Evolutionary conservation across 2,797 vertebrate genomes (phyloP).

Genomic region (Pseudochirops corinnae): DNA sequence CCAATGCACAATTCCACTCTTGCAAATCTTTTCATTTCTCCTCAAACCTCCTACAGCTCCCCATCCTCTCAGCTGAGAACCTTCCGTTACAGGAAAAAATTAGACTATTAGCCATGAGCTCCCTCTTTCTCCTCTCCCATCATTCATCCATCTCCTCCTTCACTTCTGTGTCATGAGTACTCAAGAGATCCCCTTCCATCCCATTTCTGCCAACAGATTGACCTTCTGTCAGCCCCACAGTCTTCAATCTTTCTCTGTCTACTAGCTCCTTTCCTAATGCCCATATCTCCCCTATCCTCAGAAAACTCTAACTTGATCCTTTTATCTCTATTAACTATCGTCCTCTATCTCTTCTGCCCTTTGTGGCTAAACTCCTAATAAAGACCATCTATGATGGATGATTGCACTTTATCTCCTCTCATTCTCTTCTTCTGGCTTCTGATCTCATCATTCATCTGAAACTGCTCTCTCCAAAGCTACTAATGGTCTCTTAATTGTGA

Average conservation of each 20-base stretch:
- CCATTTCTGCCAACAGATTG: neutral
- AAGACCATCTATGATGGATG: neutral
- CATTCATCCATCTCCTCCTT: neutral
- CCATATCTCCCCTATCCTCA: neutral
- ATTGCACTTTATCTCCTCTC: neutral
- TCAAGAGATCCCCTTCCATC: neutral
- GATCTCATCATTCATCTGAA: neutral
- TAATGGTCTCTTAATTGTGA: neutral
- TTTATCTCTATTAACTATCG: neutral
- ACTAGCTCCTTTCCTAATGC: neutral
- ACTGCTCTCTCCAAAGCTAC: neutral
- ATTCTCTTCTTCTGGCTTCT: neutral
- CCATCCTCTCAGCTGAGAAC: neutral
- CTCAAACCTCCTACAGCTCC: neutral
- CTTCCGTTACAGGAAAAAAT: too few relatives aligned
- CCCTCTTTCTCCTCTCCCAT: neutral
- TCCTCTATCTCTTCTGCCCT: neutral
- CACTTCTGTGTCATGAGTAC: neutral
- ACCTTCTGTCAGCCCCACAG: neutral
- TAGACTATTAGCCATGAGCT: too few relatives aligned
- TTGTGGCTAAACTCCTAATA: neutral
- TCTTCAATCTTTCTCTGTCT: neutral
- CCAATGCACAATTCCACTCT: neutral
- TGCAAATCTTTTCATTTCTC: neutral
- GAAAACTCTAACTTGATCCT: neutral